Evolutionary conservation across 2,797 vertebrate species (phyloP).

Genomic region (Knipowitschia caucasica): DNA sequence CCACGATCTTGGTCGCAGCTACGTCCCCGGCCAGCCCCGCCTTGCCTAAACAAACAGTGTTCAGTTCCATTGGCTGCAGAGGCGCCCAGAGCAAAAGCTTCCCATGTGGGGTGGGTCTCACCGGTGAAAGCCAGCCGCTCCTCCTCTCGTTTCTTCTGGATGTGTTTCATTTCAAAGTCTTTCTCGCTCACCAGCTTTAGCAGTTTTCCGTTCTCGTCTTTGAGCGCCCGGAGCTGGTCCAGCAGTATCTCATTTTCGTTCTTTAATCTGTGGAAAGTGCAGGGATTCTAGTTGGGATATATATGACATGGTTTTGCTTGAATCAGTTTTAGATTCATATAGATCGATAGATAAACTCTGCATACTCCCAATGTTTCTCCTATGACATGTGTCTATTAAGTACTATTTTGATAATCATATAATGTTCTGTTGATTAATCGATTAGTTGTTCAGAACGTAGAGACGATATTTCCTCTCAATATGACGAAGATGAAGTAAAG

Average conservation of each 20-base stretch:
- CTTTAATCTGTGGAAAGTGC: constrained; percentile 59
- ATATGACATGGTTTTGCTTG: too few species aligned
- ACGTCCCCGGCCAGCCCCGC: constrained; percentile 81
- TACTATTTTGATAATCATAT: too few species aligned
- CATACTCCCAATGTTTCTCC: too few species aligned
- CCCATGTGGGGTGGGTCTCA: constrained; percentile 57
- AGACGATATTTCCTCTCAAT: too few species aligned
- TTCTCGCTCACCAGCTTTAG: constrained; percentile 86
- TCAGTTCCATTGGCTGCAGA: background rate
- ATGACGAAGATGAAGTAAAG: too few species aligned
- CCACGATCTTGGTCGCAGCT: constrained; percentile 89
- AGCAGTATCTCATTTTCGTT: constrained; percentile 71
- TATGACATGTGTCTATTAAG: too few species aligned
- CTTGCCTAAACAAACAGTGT: constrained; percentile 65
- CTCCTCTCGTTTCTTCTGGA: constrained; percentile 84
- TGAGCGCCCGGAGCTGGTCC: constrained; percentile 78
- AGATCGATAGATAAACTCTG: too few species aligned
- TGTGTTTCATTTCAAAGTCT: constrained; percentile 87
- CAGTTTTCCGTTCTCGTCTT: constrained; percentile 87
- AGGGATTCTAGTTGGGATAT: too few species aligned
- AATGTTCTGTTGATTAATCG: too few species aligned
- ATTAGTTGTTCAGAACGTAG: too few species aligned
- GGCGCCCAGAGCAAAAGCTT: background rate
- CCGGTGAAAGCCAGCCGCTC: constrained; percentile 82
- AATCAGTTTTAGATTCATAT: too few species aligned